Evolutionary conservation across 35 echinoderm and acorn worm species (phyloP), one percentile per base, ranked within the genome.

Genomic region (Apostichopus californicus): DNA sequence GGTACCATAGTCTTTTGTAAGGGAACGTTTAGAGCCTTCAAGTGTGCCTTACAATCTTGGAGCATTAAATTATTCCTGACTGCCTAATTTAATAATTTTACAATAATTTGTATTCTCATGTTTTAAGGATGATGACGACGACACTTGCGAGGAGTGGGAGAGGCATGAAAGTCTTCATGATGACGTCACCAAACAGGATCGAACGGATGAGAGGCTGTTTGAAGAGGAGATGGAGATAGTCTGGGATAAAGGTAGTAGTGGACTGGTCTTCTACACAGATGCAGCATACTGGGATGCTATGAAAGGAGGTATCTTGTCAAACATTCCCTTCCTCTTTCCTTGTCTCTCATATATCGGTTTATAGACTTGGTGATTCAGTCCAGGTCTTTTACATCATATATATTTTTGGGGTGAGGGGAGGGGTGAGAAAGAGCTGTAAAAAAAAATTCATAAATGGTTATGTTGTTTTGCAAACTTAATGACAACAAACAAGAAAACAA

Each of bases 221-320:
- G 96, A 98, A 83, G 93, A 93, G 53, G 94, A 98, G 68, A 98
- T 98, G 88, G 96, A 98, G 89, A 80, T 98, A 6, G 93, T 89
- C 5, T 98, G 96, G 96, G 96, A 98, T 59, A 98, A 98, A 73
- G 96, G 96, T 28, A 92, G 96, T 18, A 95, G 94, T 79, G 96
- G 96, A 6, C 80, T 98, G 57, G 96, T 98, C n/a, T 98, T 98
- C 77, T 98, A 98, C 78, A 98, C 96, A 12, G 96, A 98, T 93
- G 96, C 96, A 24, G 94, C 94, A 46, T 98, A 93, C 72, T 95
- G 96, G 94, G 94, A 95, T 87, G 94, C 90, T 22, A 82, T 81
- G 83, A 92, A 98, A 89, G 96, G 96, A 93, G 96, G 96, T 98
- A 21, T 0, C 58, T 61, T 3, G 34, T 34, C 34, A 3, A 46